Percentiles rank a stretch among this genome's conserved stretches.
These are phyloP conservation scores for Cisticola juncidis DNA, from an alignment of 2,113 vertebrate genomes.

Conservation along the genomic window DNA sequence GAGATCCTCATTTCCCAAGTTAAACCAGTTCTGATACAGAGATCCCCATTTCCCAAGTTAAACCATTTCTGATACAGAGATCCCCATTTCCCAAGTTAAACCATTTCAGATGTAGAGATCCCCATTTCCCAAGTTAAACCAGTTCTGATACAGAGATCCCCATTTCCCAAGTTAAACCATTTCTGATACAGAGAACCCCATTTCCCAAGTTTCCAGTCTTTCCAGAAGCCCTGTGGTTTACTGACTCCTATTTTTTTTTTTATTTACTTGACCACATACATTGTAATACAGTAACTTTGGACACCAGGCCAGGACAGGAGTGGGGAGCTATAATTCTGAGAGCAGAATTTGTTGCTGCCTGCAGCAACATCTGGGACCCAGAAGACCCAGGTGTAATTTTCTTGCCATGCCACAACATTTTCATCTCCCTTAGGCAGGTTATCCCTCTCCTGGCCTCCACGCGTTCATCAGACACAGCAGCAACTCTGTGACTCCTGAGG, in stretches of 20 bases:
- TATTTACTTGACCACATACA: neutral
- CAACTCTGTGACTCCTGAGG: neutral
- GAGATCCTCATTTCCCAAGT: too few species aligned
- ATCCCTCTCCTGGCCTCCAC: neutral
- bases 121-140: too few species aligned
- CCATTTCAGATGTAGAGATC: too few species aligned
- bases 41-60: too few species aligned
- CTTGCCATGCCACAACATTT: neutral
- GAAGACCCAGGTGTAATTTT: neutral
- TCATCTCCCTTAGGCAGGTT: neutral
- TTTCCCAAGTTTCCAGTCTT: neutral
- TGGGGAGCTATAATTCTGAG: neutral
- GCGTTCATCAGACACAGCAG: neutral
- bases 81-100: neutral
- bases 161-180: neutral
- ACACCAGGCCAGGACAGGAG: neutral
- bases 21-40: too few species aligned
- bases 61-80: too few species aligned
- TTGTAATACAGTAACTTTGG: neutral
- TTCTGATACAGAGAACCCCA: too few species aligned
- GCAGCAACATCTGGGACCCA: neutral
- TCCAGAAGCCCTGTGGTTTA: neutral
- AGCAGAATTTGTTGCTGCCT: neutral
- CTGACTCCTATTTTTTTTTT: neutral
- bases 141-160: too few species aligned